Evolutionary conservation across 1,140 invertebrate genomes (phyloP).

Genomic region (Rhagoletis pomonella): DNA sequence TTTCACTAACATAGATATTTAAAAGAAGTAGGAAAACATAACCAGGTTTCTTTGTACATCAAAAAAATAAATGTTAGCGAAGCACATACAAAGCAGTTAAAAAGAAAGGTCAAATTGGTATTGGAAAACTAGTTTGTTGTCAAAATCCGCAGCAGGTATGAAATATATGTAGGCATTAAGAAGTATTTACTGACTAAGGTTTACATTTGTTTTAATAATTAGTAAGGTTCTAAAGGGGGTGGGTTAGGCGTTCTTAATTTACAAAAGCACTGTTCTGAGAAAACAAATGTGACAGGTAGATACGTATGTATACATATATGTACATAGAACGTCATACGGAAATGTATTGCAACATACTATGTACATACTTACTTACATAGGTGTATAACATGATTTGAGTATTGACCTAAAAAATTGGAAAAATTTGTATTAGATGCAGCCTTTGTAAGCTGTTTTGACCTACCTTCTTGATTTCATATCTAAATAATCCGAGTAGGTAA

Average conservation of each 20-base stretch:
- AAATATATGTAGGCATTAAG: neutral
- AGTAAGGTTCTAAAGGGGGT: too few relatives aligned
- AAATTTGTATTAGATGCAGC: neutral
- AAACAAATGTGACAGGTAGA: too few relatives aligned
- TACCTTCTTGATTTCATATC: neutral
- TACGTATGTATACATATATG: too few relatives aligned
- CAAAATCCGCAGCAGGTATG: neutral
- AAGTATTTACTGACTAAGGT: neutral
- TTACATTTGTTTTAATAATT: slow-evolving; percentile 48
- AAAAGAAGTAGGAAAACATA: slow-evolving; percentile 31
- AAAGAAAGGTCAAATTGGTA: slow-evolving; percentile 47
- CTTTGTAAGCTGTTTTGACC: neutral
- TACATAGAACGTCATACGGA: too few relatives aligned
- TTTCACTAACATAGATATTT: slow-evolving; percentile 23
- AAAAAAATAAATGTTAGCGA: neutral
- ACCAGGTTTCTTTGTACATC: slow-evolving; percentile 17
- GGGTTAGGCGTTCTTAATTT: too few relatives aligned
- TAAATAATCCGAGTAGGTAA: neutral
- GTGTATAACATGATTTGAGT: neutral
- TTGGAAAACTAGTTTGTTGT: slow-evolving; percentile 41
- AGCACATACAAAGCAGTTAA: slow-evolving; percentile 9
- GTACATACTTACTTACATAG: too few relatives aligned
- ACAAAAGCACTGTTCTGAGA: too few relatives aligned
- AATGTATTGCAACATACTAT: too few relatives aligned
- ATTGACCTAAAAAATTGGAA: neutral